Conservation (phyloP, 2,113 vertebrate species). For the Psammodynastes pulverulentus region DNA sequence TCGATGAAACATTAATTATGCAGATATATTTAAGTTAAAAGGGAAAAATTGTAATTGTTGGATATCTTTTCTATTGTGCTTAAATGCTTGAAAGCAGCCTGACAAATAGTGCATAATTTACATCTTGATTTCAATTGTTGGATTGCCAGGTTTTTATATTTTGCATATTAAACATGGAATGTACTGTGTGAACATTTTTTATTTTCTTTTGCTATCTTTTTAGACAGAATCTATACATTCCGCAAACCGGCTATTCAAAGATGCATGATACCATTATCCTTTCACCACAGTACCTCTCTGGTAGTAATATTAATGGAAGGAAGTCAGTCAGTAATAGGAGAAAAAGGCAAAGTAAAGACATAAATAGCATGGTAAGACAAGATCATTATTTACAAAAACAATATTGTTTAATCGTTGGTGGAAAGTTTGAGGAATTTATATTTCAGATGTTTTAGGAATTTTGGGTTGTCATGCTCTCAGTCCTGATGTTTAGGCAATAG, state of each 20-base stretch:
- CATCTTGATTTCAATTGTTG: neutral
- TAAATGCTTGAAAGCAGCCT: neutral
- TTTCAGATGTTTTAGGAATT: neutral
- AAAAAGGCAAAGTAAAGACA: conserved; percentile 18
- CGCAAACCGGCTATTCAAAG: conserved; percentile 34
- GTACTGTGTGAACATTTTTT: neutral
- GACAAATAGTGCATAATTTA: neutral
- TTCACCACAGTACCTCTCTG: conserved; percentile 12
- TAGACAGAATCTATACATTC: conserved; percentile 46
- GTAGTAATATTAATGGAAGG: conserved; percentile 46
- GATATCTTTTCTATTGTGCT: neutral
- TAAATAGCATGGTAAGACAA: conserved; percentile 57
- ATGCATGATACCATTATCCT: conserved; percentile 14
- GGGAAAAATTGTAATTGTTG: neutral
- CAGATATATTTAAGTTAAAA: neutral
- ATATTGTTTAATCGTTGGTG: neutral
- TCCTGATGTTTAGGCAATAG: neutral
- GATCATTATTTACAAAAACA: neutral
- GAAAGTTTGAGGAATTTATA: neutral
- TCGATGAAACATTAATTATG: neutral
- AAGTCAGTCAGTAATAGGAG: conserved; percentile 33
- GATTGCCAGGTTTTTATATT: neutral
- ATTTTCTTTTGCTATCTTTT: conserved; percentile 12
- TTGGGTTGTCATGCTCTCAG: neutral
- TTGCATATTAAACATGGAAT: neutral